Evolutionary conservation across 2,888 invertebrate species (phyloP).

Genomic region (Tetragonisca angustula): DNA sequence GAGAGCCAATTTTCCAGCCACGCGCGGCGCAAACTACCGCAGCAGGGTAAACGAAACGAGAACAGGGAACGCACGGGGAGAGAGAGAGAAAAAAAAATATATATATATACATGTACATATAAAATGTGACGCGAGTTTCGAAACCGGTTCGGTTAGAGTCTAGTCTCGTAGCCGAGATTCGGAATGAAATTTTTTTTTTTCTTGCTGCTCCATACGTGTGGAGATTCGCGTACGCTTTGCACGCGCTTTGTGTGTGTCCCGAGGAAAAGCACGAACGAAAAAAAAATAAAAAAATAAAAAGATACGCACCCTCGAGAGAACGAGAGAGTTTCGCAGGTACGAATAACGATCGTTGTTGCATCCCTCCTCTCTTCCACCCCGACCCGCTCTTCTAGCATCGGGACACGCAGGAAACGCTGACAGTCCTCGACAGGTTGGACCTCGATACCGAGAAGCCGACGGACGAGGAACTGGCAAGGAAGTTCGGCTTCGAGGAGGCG

Average conservation of each 20-base stretch:
- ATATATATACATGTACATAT: no score
- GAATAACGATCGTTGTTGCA: constrained; percentile 72
- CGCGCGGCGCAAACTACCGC: background rate
- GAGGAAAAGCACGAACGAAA: constrained; percentile 47
- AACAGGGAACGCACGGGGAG: background rate
- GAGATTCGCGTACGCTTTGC: constrained; percentile 58
- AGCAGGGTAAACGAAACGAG: background rate
- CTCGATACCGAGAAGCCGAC: constrained; percentile 99
- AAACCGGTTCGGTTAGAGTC: constrained; percentile 20
- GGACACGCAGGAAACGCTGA: constrained; percentile 99
- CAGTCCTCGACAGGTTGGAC: constrained; percentile 98
- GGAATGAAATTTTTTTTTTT: constrained; percentile 29
- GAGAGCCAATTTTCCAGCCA: background rate
- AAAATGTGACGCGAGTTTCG: background rate
- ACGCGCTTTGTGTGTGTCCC: constrained; percentile 67
- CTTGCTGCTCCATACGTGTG: background rate
- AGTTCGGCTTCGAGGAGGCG: constrained; percentile 98
- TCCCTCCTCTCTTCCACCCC: constrained; percentile 63
- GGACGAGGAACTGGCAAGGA: constrained; percentile 98
- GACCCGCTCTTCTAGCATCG: constrained; percentile 89
- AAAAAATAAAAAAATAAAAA: constrained; percentile 7
- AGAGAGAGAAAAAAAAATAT: background rate
- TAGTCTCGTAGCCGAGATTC: constrained; percentile 17
- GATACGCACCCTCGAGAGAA: constrained; percentile 60
- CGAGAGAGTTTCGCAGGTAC: constrained; percentile 63